phyloP scores from a whole-genome alignment of 2,888 invertebrate species.

The Abrostola tripartita region DNA sequence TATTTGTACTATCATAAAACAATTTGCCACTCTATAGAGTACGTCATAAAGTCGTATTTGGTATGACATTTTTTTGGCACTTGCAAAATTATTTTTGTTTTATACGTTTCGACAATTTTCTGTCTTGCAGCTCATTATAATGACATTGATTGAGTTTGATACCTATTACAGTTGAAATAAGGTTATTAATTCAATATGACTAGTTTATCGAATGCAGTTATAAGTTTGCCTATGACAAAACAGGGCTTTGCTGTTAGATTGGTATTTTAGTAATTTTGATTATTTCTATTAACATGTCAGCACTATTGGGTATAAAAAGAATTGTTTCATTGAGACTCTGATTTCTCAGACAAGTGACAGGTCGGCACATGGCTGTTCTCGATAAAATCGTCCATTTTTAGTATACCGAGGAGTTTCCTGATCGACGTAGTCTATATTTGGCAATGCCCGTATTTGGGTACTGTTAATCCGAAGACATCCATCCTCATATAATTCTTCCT shows the following conservation, averaged over 20 bases:
- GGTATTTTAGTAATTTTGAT: constrained; percentile 49
- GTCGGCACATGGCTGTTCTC: constrained; percentile 6
- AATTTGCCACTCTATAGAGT: background rate
- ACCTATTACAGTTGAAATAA: background rate
- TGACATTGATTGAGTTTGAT: constrained; percentile 2
- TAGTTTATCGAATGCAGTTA: background rate
- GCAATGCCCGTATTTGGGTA: constrained; percentile 16
- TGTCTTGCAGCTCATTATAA: constrained; percentile 1
- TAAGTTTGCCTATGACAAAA: constrained; percentile 37
- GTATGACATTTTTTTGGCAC: background rate
- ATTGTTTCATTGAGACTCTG: constrained; percentile 24
- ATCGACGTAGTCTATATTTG: constrained; percentile 42
- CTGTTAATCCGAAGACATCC: constrained; percentile 12
- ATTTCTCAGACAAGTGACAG: constrained; percentile 21
- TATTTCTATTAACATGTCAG: constrained; percentile 26
- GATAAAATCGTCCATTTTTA: constrained; percentile 26
- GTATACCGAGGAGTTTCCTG: constrained; percentile 35
- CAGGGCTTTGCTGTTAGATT: constrained; percentile 43
- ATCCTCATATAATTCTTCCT: constrained; percentile 35
- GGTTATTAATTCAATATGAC: background rate
- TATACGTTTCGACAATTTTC: constrained; percentile 28
- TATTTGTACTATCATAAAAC: constrained; percentile 10
- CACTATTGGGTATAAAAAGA: constrained; percentile 32
- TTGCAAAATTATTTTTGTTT: constrained; percentile 32
- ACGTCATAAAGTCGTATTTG: constrained; percentile 17